Base-by-base conservation (phyloP, 1,140 invertebrate genomes). In the Caenorhabditis remanei region DNA sequence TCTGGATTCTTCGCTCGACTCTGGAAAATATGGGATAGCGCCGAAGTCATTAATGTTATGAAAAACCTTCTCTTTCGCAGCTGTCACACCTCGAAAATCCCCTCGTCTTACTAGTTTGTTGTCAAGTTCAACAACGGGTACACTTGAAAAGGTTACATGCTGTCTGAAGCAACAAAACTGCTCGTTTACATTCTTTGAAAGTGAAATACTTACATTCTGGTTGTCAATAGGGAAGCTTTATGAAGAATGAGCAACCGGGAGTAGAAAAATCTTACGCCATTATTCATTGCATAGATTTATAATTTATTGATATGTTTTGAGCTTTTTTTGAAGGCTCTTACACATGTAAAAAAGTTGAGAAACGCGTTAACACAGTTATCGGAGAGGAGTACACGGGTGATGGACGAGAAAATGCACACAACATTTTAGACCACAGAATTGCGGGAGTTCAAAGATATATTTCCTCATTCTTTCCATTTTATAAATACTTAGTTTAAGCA, bases 51-150 rank as follows among this genome's bases (percentile, higher is more conserved):
- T 1, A n/a, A 40, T 63, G 9, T 53, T 11, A 53, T 53, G 50
- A 53, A 53, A 24, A 24, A 79, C 71, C 46, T 79, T 79, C 53
- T 48, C 71, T 79, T 79, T 79, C 14, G 46, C 9, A 32, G 71
- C 71, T 8, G 53, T 9, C 6, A 79, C 46, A 19, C 71, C 71
- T 79, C 71, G 71, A n/a, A 79, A 79, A 24, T 79, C 71, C 13
- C 71, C 71, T 50, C 46, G 13, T 79, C 46, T 79, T 1, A 79
- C 71, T 50, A 79, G 24, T 50, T 24, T 79, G 6, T 11, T 32
- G 19, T 79, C 71, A 11, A 13, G n/a, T 24, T 79, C 71, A 0
- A 50, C 4, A 24, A 46, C 4, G 4, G 71, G 71, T 24, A 79
- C 4, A 19, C 46, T 63, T 63, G 61, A 32, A 4, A 63, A 32